phyloP scores from a whole-genome alignment of 2,797 vertebrate species.

The Sphaeramia orbicularis region DNA sequence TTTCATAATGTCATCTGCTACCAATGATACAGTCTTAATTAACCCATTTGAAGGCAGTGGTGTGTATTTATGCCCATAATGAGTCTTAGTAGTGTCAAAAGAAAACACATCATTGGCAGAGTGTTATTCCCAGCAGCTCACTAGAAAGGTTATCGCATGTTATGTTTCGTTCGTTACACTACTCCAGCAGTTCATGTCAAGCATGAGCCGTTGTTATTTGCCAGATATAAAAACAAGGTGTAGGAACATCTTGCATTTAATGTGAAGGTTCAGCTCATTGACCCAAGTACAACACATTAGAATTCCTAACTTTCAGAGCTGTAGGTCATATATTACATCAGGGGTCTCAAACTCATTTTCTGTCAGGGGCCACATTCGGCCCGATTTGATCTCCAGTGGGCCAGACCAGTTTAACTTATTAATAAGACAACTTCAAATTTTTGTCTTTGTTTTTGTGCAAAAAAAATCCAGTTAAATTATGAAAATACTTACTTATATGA shows the following conservation, averaged over 20 bases:
- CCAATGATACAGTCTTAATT: slow-evolving; percentile 82
- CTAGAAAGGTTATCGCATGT: slow-evolving; percentile 62
- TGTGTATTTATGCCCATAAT: slow-evolving; percentile 78
- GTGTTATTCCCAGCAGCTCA: slow-evolving; percentile 52
- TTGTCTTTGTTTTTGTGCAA: no score
- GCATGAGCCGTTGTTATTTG: slow-evolving; percentile 23
- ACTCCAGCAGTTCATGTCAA: slow-evolving; percentile 18
- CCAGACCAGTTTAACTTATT: no score
- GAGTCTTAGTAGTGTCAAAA: slow-evolving; percentile 70
- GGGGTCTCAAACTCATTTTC: no score
- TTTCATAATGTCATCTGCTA: slow-evolving; percentile 82
- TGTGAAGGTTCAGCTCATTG: slow-evolving; percentile 13
- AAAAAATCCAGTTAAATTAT: no score
- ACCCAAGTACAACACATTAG: no score
- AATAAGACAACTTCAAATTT: no score
- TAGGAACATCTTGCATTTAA: slow-evolving; percentile 10
- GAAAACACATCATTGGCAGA: slow-evolving; percentile 71
- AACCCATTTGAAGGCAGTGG: slow-evolving; percentile 83
- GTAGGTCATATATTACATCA: no score
- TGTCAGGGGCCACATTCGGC: no score
- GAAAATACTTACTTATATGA: no score
- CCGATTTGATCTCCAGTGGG: no score
- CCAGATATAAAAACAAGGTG: slow-evolving; percentile 8
- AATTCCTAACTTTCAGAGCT: no score
- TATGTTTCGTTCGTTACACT: slow-evolving; percentile 25